phyloP scores from a whole-genome alignment of 2,113 vertebrate species.

The Campylomormyrus numenius region DNA sequence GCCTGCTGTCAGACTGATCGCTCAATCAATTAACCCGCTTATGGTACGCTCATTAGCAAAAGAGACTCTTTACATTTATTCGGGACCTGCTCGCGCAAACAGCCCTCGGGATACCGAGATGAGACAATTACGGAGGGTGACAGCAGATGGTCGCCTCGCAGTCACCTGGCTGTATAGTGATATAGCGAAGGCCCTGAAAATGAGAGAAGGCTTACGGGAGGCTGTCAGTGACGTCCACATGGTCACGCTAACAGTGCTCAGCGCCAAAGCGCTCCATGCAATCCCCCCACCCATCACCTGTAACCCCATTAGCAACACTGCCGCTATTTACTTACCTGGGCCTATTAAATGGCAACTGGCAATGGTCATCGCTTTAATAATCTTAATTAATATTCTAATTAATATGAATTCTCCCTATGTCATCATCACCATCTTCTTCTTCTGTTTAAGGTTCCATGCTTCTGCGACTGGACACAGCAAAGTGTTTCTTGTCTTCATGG shows the following conservation, averaged over 20 bases:
- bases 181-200: neutral
- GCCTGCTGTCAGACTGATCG: constrained; percentile 6
- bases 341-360: neutral
- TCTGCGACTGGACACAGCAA: neutral
- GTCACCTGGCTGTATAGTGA: neutral
- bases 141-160: neutral
- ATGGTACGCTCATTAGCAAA: neutral
- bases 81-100: neutral
- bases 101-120: neutral
- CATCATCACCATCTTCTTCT: neutral
- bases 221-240: neutral
- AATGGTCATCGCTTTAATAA: neutral
- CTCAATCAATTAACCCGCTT: neutral
- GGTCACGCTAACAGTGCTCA: neutral
- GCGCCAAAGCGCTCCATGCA: neutral
- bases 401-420: neutral
- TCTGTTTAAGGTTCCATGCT: neutral
- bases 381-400: neutral
- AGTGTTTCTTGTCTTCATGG: neutral
- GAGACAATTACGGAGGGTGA: neutral
- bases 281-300: neutral
- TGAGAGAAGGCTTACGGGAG: neutral
- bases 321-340: neutral
- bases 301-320: neutral
- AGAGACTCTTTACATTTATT: neutral